phyloP scores from a whole-genome alignment of 1,140 invertebrate species.

The Tribolium madens region DNA sequence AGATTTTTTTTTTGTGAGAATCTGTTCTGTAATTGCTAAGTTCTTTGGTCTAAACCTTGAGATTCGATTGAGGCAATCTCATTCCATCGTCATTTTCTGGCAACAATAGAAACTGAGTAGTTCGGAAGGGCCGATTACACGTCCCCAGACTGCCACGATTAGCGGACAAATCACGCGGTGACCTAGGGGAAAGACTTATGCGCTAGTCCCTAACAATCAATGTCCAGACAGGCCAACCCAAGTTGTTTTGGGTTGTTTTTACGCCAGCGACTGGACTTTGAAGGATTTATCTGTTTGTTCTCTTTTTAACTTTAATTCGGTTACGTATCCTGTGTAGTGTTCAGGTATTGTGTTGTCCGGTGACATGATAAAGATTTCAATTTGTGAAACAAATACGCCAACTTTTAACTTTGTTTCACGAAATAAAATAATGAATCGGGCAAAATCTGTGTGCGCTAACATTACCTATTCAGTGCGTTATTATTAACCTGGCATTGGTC shows the following conservation, averaged over 20 bases:
- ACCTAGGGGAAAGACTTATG: slow-evolving; percentile 59
- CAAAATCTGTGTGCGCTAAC: background rate
- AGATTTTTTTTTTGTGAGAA: too few relatives aligned
- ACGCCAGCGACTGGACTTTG: slow-evolving; percentile 56
- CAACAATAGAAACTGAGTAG: slow-evolving; percentile 8
- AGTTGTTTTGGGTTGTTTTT: slow-evolving; percentile 55
- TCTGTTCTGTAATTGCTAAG: background rate
- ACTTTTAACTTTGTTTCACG: background rate
- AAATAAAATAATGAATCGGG: background rate
- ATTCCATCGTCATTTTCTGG: slow-evolving; percentile 11
- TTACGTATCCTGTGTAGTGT: slow-evolving; percentile 4
- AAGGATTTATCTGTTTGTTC: slow-evolving; percentile 62
- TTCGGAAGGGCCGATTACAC: slow-evolving; percentile 51
- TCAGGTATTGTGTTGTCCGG: background rate
- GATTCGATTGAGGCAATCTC: background rate
- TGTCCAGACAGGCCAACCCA: slow-evolving; percentile 51
- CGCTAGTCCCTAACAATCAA: slow-evolving; percentile 60
- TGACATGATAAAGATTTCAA: slow-evolving; percentile 5
- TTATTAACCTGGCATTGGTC: background rate
- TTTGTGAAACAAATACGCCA: background rate
- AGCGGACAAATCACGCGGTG: slow-evolving; percentile 62
- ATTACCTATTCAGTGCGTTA: slow-evolving; percentile 4
- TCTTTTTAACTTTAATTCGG: slow-evolving; percentile 41
- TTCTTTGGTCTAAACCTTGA: background rate
- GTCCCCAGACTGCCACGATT: slow-evolving; percentile 61